phyloP scores from a whole-genome alignment of 2,113 vertebrate genomes.

The Brachyhypopomus gauderio region DNA sequence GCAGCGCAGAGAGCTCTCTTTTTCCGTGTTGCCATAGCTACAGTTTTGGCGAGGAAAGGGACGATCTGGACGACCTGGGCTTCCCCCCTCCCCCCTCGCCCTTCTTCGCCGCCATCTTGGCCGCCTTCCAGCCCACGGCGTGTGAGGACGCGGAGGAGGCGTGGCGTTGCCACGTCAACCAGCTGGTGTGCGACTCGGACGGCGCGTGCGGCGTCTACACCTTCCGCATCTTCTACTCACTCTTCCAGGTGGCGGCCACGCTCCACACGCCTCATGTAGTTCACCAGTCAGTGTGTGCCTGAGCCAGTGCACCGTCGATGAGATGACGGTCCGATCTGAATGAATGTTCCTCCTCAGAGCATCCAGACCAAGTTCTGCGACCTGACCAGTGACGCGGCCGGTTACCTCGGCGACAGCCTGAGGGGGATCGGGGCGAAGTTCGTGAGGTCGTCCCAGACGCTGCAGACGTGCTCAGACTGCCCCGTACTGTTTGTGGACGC shows the following conservation, averaged over 20 bases:
- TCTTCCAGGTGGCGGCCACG: conserved; percentile 86
- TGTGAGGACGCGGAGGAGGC: conserved; percentile 89
- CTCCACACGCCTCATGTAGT: no score
- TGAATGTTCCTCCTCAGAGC: conserved; percentile 78
- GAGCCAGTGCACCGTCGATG: no score
- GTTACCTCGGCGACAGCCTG: conserved; percentile 92
- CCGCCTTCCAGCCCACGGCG: conserved; percentile 91
- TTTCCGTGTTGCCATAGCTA: conserved; percentile 42
- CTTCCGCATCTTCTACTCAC: conserved; percentile 95
- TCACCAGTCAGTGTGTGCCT: no score
- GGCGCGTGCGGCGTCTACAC: conserved; percentile 97
- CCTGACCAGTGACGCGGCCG: conserved; percentile 90
- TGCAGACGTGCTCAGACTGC: conserved; percentile 93
- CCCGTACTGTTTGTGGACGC: conserved; percentile 95
- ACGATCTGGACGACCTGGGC: conserved; percentile 77
- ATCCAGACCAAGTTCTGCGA: conserved; percentile 97
- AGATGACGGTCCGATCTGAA: no score
- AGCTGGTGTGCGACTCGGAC: conserved; percentile 91
- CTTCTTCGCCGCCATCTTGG: conserved; percentile 97
- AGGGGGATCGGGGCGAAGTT: conserved; percentile 96
- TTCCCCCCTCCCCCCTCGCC: conserved; percentile 92
- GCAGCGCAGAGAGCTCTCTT: not conserved
- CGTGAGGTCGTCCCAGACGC: conserved; percentile 93
- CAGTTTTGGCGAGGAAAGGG: conserved; percentile 88
- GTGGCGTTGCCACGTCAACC: conserved; percentile 94